phyloP scores from a whole-genome alignment of 2,888 invertebrate species.

The Lasioglossum marginatum region DNA sequence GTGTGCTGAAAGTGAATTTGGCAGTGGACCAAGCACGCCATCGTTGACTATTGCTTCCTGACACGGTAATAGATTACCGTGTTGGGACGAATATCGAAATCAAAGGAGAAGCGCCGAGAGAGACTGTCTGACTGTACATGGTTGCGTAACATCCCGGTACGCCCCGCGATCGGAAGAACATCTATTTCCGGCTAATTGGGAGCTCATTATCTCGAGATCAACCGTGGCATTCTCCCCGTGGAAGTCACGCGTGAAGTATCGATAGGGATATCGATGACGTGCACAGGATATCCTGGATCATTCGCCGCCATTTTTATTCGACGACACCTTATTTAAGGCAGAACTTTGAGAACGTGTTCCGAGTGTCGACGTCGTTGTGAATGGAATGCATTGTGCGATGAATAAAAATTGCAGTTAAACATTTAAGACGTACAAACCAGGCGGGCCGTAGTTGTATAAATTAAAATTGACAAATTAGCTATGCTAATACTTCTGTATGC shows the following conservation, averaged over 20 bases:
- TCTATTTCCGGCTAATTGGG: slow-evolving; percentile 55
- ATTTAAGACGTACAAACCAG: background rate
- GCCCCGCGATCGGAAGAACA: slow-evolving; percentile 37
- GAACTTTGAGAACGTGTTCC: slow-evolving; percentile 14
- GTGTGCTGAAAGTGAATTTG: slow-evolving; percentile 65
- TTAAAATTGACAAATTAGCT: background rate
- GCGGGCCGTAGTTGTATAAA: background rate
- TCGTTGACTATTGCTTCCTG: slow-evolving; percentile 62
- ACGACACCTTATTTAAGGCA: slow-evolving; percentile 5
- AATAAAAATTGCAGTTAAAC: background rate
- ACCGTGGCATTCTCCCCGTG: background rate
- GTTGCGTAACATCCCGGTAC: slow-evolving; percentile 38
- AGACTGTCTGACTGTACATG: background rate
- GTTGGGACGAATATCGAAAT: slow-evolving; percentile 54
- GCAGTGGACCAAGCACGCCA: slow-evolving; percentile 61
- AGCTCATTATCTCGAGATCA: slow-evolving; percentile 49
- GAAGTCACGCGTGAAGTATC: slow-evolving; percentile 40
- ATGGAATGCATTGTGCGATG: background rate
- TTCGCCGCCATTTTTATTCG: slow-evolving; percentile 28
- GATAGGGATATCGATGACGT: slow-evolving; percentile 40
- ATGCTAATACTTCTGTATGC: background rate
- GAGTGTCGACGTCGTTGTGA: slow-evolving; percentile 1
- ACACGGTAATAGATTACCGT: slow-evolving; percentile 63
- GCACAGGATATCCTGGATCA: slow-evolving; percentile 44
- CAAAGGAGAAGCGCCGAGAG: background rate